Conservation (phyloP, 2,797 vertebrate genomes). For the Phrynocephalus guinanensis region DNA sequence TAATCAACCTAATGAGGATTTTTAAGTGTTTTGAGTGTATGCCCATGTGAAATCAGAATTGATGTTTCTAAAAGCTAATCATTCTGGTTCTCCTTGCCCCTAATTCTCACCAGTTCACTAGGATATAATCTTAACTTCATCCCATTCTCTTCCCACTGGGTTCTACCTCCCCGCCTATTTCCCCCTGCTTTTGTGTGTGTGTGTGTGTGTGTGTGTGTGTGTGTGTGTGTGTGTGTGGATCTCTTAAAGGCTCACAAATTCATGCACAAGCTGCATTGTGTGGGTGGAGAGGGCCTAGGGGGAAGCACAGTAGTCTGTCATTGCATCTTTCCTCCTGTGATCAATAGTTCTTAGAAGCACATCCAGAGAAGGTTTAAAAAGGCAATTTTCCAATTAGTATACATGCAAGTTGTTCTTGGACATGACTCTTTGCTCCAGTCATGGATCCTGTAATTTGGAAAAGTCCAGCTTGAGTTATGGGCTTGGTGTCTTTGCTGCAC, state of each 20-base stretch:
- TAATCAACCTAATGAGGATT: not conserved
- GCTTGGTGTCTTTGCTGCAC: not conserved
- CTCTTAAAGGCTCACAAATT: not conserved
- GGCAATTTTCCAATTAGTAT: not conserved
- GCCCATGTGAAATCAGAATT: conserved; percentile 16
- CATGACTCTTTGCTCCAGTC: not conserved
- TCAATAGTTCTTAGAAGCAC: not conserved
- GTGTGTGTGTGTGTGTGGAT: no score
- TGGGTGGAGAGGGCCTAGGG: not conserved
- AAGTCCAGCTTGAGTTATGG: not conserved
- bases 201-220: no score
- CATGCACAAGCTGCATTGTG: not conserved
- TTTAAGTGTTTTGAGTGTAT: not conserved
- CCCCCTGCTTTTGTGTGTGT: no score
- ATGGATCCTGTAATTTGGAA: not conserved
- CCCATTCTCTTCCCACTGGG: not conserved
- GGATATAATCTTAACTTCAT: not conserved
- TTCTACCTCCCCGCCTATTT: not conserved
- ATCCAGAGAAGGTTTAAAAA: no score
- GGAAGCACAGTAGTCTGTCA: not conserved
- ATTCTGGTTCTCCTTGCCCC: not conserved
- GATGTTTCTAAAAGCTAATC: not conserved
- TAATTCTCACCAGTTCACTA: not conserved
- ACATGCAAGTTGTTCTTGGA: not conserved
- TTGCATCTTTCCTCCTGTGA: no score